Conservation (phyloP, 2,797 vertebrate species). For the Esox lucius region DNA sequence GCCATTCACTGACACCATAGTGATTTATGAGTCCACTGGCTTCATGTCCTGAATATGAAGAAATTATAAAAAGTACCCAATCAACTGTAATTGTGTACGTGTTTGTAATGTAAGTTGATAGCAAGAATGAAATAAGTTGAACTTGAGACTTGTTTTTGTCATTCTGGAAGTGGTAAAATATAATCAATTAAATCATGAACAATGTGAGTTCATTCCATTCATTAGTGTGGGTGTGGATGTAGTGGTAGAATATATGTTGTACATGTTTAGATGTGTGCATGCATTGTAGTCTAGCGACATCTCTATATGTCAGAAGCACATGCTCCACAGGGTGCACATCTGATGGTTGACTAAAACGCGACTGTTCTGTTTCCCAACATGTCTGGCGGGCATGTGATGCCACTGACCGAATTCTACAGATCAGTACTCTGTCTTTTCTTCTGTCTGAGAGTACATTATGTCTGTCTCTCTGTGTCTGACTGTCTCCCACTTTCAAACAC, state of each 20-base stretch:
- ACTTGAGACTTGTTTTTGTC: neutral
- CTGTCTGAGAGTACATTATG: neutral
- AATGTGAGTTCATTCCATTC: neutral
- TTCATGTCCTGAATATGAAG: conserved; percentile 29
- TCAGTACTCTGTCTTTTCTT: neutral
- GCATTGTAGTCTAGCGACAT: neutral
- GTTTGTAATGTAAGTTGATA: neutral
- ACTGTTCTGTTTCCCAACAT: neutral
- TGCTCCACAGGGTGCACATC: neutral
- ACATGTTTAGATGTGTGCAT: neutral
- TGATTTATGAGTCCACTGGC: conserved; percentile 70
- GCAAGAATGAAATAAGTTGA: neutral
- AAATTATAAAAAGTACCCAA: conserved; percentile 6
- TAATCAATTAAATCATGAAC: neutral
- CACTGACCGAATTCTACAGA: neutral
- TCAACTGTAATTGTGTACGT: neutral
- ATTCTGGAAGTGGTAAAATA: neutral
- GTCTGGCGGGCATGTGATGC: neutral
- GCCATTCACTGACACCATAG: conserved; percentile 69
- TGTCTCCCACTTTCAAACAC: neutral
- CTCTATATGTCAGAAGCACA: neutral
- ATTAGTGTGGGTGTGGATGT: neutral
- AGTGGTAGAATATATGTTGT: neutral
- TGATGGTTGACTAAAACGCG: neutral
- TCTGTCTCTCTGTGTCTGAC: neutral